Evolutionary conservation across 2,888 invertebrate species (phyloP).

Genomic region (Drosophila leonis): DNA sequence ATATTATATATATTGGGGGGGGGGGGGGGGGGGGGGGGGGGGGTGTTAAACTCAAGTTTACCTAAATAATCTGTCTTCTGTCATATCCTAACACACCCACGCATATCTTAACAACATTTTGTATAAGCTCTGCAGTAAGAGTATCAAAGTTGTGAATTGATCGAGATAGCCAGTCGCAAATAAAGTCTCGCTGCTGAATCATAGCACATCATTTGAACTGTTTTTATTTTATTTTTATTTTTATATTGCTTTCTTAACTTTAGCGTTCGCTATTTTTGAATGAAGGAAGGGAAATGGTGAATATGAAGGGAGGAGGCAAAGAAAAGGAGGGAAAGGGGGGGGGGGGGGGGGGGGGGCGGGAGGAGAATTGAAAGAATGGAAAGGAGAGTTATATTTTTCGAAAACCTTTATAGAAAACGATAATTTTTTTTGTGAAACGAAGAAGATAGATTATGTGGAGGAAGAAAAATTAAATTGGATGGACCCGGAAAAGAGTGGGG

Average conservation of each 20-base stretch:
- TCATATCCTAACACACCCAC: background rate
- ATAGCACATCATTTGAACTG: slow-evolving; percentile 29
- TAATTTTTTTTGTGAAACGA: too few species aligned
- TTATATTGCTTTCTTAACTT: slow-evolving; percentile 5
- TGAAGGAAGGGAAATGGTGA: too few species aligned
- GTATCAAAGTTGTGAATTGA: slow-evolving; percentile 25
- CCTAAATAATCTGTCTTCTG: background rate
- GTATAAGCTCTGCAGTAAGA: background rate
- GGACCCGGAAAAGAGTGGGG: too few species aligned
- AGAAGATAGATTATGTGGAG: too few species aligned
- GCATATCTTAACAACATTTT: background rate
- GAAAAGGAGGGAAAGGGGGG: too few species aligned
- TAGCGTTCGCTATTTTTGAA: slow-evolving; percentile 4
- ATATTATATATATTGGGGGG: background rate
- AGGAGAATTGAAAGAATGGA: too few species aligned
- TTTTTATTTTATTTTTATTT: slow-evolving; percentile 10
- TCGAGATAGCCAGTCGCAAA: slow-evolving; percentile 24
- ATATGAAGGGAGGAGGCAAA: too few species aligned
- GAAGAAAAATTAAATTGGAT: too few species aligned
- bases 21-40: too few species aligned
- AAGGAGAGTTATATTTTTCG: too few species aligned
- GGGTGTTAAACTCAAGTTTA: background rate
- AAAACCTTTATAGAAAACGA: too few species aligned
- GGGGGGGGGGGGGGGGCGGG: too few species aligned
- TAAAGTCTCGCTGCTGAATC: slow-evolving; percentile 50